phyloP scores from a whole-genome alignment of 2,797 vertebrate species.

The Pampus argenteus region DNA sequence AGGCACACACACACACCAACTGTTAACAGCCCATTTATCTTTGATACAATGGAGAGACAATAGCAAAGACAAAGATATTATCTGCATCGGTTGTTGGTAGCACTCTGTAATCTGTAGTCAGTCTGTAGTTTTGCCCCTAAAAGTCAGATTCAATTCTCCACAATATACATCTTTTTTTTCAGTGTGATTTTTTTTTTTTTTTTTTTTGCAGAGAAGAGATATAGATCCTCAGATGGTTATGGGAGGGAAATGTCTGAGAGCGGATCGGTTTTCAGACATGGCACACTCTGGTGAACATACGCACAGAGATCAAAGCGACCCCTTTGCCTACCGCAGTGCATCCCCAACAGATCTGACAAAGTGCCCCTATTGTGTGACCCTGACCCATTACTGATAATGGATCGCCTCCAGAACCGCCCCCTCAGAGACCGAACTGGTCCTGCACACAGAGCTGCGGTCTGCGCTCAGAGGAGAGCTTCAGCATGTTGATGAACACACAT shows the following conservation, averaged over 20 bases:
- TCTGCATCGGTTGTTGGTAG: conserved; percentile 42
- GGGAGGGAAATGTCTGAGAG: conserved; percentile 75
- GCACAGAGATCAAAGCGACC: conserved; percentile 81
- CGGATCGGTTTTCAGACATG: conserved; percentile 84
- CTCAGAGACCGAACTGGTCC: conserved; percentile 57
- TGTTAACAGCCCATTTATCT: conserved; percentile 72
- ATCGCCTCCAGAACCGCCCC: conserved; percentile 76
- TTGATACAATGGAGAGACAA: conserved; percentile 74
- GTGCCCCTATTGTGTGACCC: conserved; percentile 83
- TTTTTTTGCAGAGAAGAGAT: conserved; percentile 46
- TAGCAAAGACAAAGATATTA: conserved; percentile 64
- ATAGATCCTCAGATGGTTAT: conserved; percentile 67
- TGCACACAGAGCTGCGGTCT: conserved; percentile 46
- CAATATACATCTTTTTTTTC: conserved; percentile 70
- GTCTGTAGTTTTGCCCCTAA: conserved; percentile 49
- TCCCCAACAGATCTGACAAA: conserved; percentile 81
- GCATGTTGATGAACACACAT: conserved; percentile 70
- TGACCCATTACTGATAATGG: conserved; percentile 83
- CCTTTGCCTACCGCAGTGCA: conserved; percentile 79
- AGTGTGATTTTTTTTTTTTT: conserved; percentile 19
- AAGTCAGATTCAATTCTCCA: conserved; percentile 63
- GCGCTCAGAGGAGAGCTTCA: conserved; percentile 54
- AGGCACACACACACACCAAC: conserved; percentile 62
- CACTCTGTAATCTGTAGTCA: no score
- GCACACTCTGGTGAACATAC: conserved; percentile 86